Evolutionary conservation across 92 coral and sea anemone species (phyloP).

Genomic region (Meandrina meandrites): DNA sequence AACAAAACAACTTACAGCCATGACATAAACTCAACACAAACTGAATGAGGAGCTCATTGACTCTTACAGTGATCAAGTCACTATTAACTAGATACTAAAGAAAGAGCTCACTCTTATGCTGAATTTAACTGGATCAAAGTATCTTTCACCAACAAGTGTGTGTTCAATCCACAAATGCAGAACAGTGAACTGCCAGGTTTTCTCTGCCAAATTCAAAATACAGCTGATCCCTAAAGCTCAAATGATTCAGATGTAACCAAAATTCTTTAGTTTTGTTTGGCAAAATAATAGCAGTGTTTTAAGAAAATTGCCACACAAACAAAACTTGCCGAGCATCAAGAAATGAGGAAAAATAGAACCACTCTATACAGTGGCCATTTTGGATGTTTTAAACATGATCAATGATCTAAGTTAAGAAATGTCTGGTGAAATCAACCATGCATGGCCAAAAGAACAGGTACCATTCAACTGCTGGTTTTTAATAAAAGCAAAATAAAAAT

Average conservation of each 20-base stretch:
- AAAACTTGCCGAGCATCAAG: conserved; percentile 14
- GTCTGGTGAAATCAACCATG: conserved; percentile 41
- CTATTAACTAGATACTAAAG: background rate
- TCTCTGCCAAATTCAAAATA: background rate
- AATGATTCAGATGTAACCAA: background rate
- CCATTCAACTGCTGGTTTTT: conserved; percentile 34
- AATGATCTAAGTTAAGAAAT: conserved; percentile 46
- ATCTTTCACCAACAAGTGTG: background rate
- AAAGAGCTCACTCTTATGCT: background rate
- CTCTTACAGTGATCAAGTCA: conserved; percentile 24
- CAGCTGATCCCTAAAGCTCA: background rate
- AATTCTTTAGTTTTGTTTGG: background rate
- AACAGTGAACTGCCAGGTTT: background rate
- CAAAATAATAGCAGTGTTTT: background rate
- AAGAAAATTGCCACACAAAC: background rate
- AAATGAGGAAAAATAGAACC: conserved; percentile 14
- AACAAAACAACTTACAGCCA: conserved; percentile 45
- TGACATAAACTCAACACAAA: conserved; percentile 20
- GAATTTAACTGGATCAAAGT: background rate
- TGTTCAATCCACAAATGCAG: background rate
- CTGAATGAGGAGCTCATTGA: conserved; percentile 38
- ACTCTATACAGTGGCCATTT: conserved; percentile 38
- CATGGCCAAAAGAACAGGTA: conserved; percentile 40
- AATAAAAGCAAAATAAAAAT: conserved; percentile 5
- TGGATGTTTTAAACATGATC: conserved; percentile 44